Evolutionary conservation across 2,888 invertebrate genomes (phyloP), one percentile per base, ranked within the genome.

Genomic region (Itoplectis maculator): DNA sequence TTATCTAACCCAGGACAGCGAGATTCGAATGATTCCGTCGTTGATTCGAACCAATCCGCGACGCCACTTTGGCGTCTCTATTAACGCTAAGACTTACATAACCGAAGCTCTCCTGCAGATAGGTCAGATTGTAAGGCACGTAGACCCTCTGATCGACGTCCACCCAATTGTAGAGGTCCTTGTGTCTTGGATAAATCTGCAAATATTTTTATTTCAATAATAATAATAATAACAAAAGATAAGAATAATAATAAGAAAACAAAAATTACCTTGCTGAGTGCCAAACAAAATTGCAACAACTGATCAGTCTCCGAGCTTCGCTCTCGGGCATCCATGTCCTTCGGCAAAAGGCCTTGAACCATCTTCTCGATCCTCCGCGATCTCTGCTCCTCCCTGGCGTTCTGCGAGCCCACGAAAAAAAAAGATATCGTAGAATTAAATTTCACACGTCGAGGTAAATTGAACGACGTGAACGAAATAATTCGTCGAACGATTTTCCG

Each of bases 41-140:
- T 70, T 74, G 73, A 51, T 70, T 78, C 42, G 13, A 20, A n/a
- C 47, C 37, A 1, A 51, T 61, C 54, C 20, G n/a, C n/a, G 29
- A 42, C 23, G 18, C 11, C 18, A 42, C 61, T 45, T 13, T n/a
- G n/a, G n/a, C n/a, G 65, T 70, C 40, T 47, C 15, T 18, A 74
- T 82, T 63, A 82, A 82, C 79, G 54, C 2, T 5, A 86, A 75
- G 78, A 92, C 93, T 92, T 90, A 93, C 93, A 90, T 93, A 93
- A 88, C 91, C 92, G 87, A 93, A 94, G 80, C 89, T 91, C 69
- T 92, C 90, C 86, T 94, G 94, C 37, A 94, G 91, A 82, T 92
- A 89, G 66, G 92, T 91, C 79, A 94, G 86, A 82, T 92, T 91
- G 89, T 92, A 93, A 72, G 91, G 89, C 84, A 92, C 90, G 87